Base-by-base conservation (phyloP, 2,113 vertebrate genomes). In the Chascanopsetta lugubris region DNA sequence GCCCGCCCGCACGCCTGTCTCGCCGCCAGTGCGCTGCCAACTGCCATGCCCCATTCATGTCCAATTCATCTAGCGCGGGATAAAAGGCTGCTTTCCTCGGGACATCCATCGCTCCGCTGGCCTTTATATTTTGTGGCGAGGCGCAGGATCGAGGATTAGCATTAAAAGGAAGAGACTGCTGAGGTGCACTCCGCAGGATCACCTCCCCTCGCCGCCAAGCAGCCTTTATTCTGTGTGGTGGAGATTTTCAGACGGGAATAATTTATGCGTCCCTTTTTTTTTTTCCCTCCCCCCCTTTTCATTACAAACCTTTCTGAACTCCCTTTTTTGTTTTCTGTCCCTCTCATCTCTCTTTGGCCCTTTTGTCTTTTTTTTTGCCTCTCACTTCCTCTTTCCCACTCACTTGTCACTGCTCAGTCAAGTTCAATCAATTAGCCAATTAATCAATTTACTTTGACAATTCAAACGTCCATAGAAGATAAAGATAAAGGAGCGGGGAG, bases 21-120 rank as follows among this genome's bases (percentile, higher is more conserved):
- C 75, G 71, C 82, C 61, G 62, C 62, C 71, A 70, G 68, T 56
- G 67, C 56, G 75, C 80, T 72, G 64, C 85, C 86, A 89, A 78
- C 80, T 85, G 82, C 79, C 86, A 63, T 72, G 68, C 68, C 71
- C 82, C 54, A 69, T 87, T 89, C 86, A 88, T 70, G 74, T 88
- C 75, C 80, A 66, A 77, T 88, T 89, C 85, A 87, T 89, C 85
- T 85, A 30, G 59, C 43, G 54, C 20, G 69, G 77, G 77, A 87
- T 82, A 86, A 84, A 86, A 82, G 77, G 22, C 63, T 30, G 67
- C 69, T 77, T 80, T 87, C 82, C 80, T 79, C 36, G 5, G 86
- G 80, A 87, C 70, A 87, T 79, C 71, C 63, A 85, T 80, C 69
- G 68, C 75, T 84, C 66, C 50, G 46, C 70, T 79, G 77, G 74